Base-by-base conservation (phyloP, 2,888 invertebrate species). In the Galerucella pusilla region DNA sequence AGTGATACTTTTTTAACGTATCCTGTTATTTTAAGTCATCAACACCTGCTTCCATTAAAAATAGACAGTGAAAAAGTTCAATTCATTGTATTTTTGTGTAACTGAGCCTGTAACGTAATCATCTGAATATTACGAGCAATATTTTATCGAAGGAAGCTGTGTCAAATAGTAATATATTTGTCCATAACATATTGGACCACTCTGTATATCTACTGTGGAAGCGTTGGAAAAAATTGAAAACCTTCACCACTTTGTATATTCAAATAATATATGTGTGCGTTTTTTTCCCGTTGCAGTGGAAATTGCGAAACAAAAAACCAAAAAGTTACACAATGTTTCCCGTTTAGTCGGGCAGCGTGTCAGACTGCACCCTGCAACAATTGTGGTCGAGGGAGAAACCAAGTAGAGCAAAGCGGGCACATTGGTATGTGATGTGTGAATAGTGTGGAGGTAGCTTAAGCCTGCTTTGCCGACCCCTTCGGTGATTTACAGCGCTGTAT, bases 401-500 rank as follows among this genome's bases (percentile, higher is more conserved):
- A 9, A 69, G 57, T 57, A n/a, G n/a, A 65, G 66, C 46, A 68
- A 57, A 35, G 42, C 35, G 72, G 46, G 66, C 69, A 63, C 69
- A 72, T 73, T 61, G 69, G 69, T 72, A 65, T 72, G 76, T 76
- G 73, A 71, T 67, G 73, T 76, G 76, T 73, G 76, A 73, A 76
- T 70, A 70, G 64, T 68, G 69, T 64, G 57, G 46, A 67, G 52
- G 68, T 75, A 71, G 74, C 73, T 69, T 68, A 68, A 60, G 68
- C 75, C 71, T 69, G 45, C 14, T 28, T 64, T 54, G 69, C 61
- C 75, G 74, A 76, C 74, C 77, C 74, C 63, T 10, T 72, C 71
- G 65, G 80, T 84, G 83, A 84, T 83, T 84, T 84, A 83, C 81
- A 82, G 80, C 78, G 80, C 75, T 73, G 77, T 78, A 79, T 80